Base-by-base conservation (phyloP, 2,888 invertebrate genomes). In the Hypomecis atomaria region DNA sequence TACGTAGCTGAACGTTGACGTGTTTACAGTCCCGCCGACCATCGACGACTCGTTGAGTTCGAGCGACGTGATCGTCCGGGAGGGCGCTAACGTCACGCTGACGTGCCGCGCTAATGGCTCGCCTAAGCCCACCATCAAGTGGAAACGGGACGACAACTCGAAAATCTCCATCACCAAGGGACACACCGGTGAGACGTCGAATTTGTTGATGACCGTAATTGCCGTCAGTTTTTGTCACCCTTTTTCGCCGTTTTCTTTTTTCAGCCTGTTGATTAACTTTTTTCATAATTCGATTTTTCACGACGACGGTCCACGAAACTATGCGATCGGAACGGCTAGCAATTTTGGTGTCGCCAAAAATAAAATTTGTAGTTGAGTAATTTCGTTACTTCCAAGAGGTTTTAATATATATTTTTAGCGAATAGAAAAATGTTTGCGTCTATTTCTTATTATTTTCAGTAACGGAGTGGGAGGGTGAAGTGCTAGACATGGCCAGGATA, bases 21-120 rank as follows among this genome's bases (percentile, higher is more conserved):
- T 82, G 38, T 91, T 93, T 92, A 50, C 94, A 98, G 98, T 98
- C 77, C 98, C 98, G 59, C 98, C 98, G 65, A 97, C 97, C 87
- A 98, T 98, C 86, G 97, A 97, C 89, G 98, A 98, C 93, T 96
- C 97, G 69, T 93, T 96, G 88, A 97, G 97, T 86, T 97, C 97
- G 81, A 97, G 97, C 84, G 98, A 98, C 92, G 96, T 97, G 76
- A 98, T 98, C 84, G 97, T 97, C 70, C 94, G 97, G 69, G 98
- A 98, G 94, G 96, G 96, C 78, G 95, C 97, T 82, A 97, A 98
- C 93, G 97, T 98, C 80, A 97, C 96, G 73, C 94, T 98, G 83
- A 96, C 96, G 83, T 98, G 98, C 90, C 96, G 96, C 87, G 98
- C 98, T 80, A 96, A 96, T 85, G 98, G 98, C 82, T 97, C 96